Conservation (phyloP, 2,113 vertebrate species). For the Macrotis lagotis region DNA sequence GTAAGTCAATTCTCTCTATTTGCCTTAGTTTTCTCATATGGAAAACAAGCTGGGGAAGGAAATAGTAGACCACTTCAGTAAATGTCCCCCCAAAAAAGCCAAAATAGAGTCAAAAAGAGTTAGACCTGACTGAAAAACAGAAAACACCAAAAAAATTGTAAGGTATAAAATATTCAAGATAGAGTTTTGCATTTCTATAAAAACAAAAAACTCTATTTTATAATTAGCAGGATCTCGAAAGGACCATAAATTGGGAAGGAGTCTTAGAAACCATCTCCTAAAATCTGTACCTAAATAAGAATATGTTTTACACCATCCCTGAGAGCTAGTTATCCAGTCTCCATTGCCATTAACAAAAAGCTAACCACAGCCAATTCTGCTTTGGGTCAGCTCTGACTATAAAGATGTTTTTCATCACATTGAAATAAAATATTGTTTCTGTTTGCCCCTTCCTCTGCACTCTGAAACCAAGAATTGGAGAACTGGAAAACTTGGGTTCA, state of each 20-base stretch:
- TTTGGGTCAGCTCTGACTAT: background rate
- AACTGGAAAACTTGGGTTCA: background rate
- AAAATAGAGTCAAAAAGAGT: too few species aligned
- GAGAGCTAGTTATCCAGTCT: background rate
- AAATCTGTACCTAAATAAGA: background rate
- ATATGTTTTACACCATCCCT: background rate
- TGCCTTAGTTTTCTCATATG: too few species aligned
- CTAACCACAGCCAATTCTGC: background rate
- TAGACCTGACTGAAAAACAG: too few species aligned
- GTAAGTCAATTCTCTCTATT: background rate
- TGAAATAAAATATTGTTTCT: too few species aligned
- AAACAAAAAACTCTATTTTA: slow-evolving; percentile 18
- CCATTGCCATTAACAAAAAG: background rate
- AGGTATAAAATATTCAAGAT: background rate
- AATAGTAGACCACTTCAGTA: too few species aligned
- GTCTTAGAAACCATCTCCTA: background rate
- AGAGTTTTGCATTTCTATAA: slow-evolving; percentile 18
- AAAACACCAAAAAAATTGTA: too few species aligned
- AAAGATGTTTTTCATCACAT: background rate
- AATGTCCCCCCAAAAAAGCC: too few species aligned
- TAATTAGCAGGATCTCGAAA: background rate
- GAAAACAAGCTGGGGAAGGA: too few species aligned
- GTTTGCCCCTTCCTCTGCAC: background rate
- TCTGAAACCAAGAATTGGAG: background rate
- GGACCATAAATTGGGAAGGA: too few species aligned